Conservation (phyloP, 1,140 invertebrate species). For the Drosophila suzukii region DNA sequence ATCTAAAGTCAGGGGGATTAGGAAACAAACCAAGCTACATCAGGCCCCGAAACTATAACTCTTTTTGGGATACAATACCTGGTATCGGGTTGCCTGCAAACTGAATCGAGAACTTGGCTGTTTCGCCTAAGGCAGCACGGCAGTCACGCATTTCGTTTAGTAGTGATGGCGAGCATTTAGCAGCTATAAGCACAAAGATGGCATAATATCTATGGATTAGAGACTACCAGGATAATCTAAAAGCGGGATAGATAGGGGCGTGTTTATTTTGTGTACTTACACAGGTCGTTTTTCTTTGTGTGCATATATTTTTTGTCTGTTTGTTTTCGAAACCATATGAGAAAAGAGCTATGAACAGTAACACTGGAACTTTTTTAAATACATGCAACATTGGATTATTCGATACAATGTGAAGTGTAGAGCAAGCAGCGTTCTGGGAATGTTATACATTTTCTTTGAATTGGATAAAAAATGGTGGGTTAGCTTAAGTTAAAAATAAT, state of each 20-base stretch:
- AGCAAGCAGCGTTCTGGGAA: slow-evolving; percentile 72
- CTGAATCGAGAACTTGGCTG: slow-evolving; percentile 90
- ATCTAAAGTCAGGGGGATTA: slow-evolving; percentile 86
- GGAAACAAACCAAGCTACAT: slow-evolving; percentile 57
- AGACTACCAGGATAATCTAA: slow-evolving; percentile 38
- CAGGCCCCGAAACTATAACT: slow-evolving; percentile 12
- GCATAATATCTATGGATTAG: slow-evolving; percentile 66
- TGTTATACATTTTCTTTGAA: slow-evolving; percentile 69
- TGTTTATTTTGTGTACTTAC: slow-evolving; percentile 54
- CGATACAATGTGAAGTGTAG: slow-evolving; percentile 8
- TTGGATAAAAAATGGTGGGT: slow-evolving; percentile 19
- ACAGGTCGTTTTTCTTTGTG: slow-evolving; percentile 8
- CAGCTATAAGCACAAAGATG: slow-evolving; percentile 87
- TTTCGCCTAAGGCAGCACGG: slow-evolving; percentile 90
- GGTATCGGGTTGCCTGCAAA: slow-evolving; percentile 94
- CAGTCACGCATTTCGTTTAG: slow-evolving; percentile 91
- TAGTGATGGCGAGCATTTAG: slow-evolving; percentile 92
- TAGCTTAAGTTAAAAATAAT: slow-evolving; percentile 59
- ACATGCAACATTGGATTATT: slow-evolving; percentile 32
- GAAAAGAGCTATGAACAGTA: slow-evolving; percentile 11
- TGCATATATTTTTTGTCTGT: slow-evolving; percentile 40
- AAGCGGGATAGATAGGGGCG: slow-evolving; percentile 9
- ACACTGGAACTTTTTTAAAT: slow-evolving; percentile 4
- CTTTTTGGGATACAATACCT: slow-evolving; percentile 86
- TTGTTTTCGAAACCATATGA: slow-evolving; percentile 20